Evolutionary conservation across 2,888 invertebrate genomes (phyloP).

Genomic region (Morpho helenor): DNA sequence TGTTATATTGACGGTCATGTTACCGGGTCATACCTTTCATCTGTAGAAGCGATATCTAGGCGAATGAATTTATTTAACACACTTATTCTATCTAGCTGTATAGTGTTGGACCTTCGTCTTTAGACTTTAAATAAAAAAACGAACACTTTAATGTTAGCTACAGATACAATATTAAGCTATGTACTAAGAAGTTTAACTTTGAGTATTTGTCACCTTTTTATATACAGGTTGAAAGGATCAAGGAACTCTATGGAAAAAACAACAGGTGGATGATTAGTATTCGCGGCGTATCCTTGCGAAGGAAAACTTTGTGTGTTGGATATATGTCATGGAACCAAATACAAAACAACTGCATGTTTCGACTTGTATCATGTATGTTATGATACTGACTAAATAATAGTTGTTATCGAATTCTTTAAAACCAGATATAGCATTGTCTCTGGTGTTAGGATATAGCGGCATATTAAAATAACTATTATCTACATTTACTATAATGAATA

Average conservation of each 20-base stretch:
- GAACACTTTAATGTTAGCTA: too few relatives aligned
- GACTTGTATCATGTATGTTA: too few relatives aligned
- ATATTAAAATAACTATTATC: too few relatives aligned
- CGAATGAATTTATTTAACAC: conserved; percentile 15
- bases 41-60: conserved; percentile 14
- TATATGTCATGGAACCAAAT: conserved; percentile 8
- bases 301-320: neutral
- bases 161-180: neutral
- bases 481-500: too few relatives aligned
- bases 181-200: neutral
- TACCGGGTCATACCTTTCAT: conserved; percentile 27
- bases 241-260: conserved; percentile 5
- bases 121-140: too few relatives aligned
- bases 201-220: neutral
- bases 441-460: too few relatives aligned
- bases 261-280: conserved; percentile 5
- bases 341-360: too few relatives aligned
- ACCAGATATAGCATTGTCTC: too few relatives aligned
- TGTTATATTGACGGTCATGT: conserved; percentile 23
- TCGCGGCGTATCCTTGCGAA: conserved; percentile 1
- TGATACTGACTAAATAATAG: too few relatives aligned
- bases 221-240: conserved; percentile 5
- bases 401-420: too few relatives aligned
- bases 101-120: neutral
- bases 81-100: neutral